These are phyloP conservation scores for Ctenoplectra terminalis DNA, from an alignment of 1,140 invertebrate genomes.

Conservation along the genomic window DNA sequence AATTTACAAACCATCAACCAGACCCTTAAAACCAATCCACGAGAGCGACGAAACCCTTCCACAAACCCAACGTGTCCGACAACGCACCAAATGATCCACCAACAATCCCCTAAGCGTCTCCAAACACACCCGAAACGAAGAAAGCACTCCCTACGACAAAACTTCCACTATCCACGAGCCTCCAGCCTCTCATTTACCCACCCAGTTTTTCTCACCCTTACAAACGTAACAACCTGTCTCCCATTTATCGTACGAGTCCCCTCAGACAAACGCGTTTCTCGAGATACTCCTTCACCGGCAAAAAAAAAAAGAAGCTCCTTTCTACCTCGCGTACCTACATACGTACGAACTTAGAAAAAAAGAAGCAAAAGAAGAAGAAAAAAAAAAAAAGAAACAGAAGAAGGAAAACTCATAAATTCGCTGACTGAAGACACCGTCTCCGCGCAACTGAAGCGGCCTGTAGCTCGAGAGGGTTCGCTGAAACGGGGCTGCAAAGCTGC, in stretches of 20 bases:
- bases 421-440: not conserved
- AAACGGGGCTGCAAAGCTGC: slow-evolving; percentile 8
- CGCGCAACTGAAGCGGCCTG: not conserved
- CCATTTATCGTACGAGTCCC: slow-evolving; percentile 16
- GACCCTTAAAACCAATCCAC: no score
- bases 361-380: no score
- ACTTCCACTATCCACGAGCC: not conserved
- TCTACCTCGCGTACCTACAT: no score
- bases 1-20: no score
- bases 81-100: no score
- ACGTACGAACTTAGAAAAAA: not conserved
- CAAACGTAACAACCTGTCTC: slow-evolving; percentile 4
- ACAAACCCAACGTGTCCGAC: no score
- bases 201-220: slow-evolving; percentile 3
- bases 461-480: not conserved
- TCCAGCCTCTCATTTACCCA: not conserved
- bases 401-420: slow-evolving; percentile 16
- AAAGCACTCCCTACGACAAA: not conserved
- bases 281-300: not conserved
- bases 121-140: not conserved
- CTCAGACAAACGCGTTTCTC: slow-evolving; percentile 5
- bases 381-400: not conserved
- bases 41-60: not conserved
- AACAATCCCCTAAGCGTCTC: not conserved
- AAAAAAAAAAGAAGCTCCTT: not conserved